Evolutionary conservation across 2,888 invertebrate species (phyloP).

Genomic region (Andrena chrysosceles): DNA sequence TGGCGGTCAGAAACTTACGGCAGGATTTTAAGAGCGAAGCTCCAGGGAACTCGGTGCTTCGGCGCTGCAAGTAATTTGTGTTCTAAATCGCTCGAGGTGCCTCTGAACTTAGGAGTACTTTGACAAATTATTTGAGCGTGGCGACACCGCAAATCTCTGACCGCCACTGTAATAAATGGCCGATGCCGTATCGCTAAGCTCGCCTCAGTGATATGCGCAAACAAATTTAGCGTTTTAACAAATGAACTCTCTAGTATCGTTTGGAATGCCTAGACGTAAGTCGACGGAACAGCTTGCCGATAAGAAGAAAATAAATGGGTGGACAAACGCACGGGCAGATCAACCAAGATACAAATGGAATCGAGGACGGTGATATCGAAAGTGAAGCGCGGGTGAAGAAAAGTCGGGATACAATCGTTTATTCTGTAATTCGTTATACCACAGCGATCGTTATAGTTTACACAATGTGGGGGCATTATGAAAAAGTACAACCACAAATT

Average conservation of each 20-base stretch:
- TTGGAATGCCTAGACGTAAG: constrained; percentile 62
- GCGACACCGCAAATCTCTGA: constrained; percentile 31
- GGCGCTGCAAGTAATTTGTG: neutral
- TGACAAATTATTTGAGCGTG: neutral
- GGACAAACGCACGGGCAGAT: constrained; percentile 62
- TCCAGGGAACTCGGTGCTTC: neutral
- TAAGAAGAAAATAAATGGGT: constrained; percentile 45
- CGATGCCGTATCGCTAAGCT: constrained; percentile 57
- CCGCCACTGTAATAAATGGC: constrained; percentile 43
- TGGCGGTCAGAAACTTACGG: constrained; percentile 32
- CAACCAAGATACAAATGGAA: constrained; percentile 53
- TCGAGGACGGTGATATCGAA: constrained; percentile 57
- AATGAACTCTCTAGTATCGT: constrained; percentile 36
- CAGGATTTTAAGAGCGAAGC: neutral
- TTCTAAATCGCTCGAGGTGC: neutral
- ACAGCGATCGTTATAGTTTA: constrained; percentile 80
- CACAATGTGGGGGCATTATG: constrained; percentile 77
- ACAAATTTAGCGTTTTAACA: constrained; percentile 33
- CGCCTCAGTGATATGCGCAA: constrained; percentile 38
- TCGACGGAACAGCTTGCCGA: constrained; percentile 63
- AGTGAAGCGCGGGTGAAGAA: constrained; percentile 63
- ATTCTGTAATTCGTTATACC: constrained; percentile 80
- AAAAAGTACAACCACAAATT: constrained; percentile 80
- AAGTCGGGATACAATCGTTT: constrained; percentile 79
- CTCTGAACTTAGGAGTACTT: neutral